These are phyloP conservation scores for western clawed frog (Xenopus tropicalis) DNA, from an alignment of 2,113 vertebrate genomes.

Conservation along the genomic window UCB_Xtro_10.0 CM004446.2:29869501-29870000, in stretches of 20 bases:
- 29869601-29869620: slow-evolving; percentile 84
- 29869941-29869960: no score
- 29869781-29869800: no score
- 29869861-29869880: no score
- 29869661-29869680: slow-evolving; percentile 79
- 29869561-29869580: slow-evolving; percentile 76
- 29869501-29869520: no score
- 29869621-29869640: slow-evolving; percentile 64
- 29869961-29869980: no score
- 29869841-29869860: no score
- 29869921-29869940: no score
- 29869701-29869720: slow-evolving; percentile 59
- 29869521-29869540: slow-evolving; percentile 64
- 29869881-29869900: no score
- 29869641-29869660: slow-evolving; percentile 65
- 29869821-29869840: no score
- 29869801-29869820: no score
- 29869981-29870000: no score
- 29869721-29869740: slow-evolving; percentile 68
- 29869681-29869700: slow-evolving; percentile 70
- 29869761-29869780: not conserved
- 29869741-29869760: slow-evolving; percentile 63
- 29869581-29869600: slow-evolving; percentile 91
- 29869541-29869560: slow-evolving; percentile 82
- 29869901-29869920: no score